These are phyloP conservation scores for Tenthredo amoena DNA, from an alignment of 2,888 invertebrate genomes.

Conservation along the genomic window DNA sequence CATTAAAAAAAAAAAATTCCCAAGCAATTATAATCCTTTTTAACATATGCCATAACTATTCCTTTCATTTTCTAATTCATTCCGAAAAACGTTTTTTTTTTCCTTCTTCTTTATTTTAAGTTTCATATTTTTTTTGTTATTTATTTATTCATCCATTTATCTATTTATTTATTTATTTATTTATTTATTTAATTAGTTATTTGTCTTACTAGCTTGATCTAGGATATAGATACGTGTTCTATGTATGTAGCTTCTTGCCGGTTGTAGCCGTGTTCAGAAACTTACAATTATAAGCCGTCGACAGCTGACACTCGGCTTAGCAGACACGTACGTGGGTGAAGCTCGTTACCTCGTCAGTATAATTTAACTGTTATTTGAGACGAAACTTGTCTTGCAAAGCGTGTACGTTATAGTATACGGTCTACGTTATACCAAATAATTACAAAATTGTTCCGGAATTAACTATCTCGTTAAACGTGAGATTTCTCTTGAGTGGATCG, in stretches of 20 bases:
- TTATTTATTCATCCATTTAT: too few relatives aligned
- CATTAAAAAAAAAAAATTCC: background rate
- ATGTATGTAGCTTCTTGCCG: background rate
- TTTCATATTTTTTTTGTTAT: too few relatives aligned
- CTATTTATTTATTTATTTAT: too few relatives aligned
- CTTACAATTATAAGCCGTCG: constrained; percentile 31
- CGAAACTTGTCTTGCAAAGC: constrained; percentile 29
- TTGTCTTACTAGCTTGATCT: background rate
- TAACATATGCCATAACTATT: too few relatives aligned
- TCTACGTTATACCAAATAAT: background rate
- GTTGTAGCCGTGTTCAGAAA: background rate
- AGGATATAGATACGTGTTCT: background rate
- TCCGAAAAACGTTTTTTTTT: too few relatives aligned
- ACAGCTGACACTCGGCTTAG: constrained; percentile 21
- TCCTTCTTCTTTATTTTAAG: background rate
- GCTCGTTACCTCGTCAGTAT: constrained; percentile 44
- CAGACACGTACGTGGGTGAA: constrained; percentile 35
- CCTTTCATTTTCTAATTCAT: too few relatives aligned
- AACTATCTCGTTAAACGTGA: constrained; percentile 17
- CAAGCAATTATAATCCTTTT: background rate
- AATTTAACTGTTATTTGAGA: constrained; percentile 40
- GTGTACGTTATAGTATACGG: background rate
- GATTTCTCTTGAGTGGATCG: constrained; percentile 3
- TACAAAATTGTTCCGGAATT: constrained; percentile 29
- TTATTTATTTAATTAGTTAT: background rate